Conservation (phyloP, 2,113 vertebrate species). For the Nansenia antarctica region DNA sequence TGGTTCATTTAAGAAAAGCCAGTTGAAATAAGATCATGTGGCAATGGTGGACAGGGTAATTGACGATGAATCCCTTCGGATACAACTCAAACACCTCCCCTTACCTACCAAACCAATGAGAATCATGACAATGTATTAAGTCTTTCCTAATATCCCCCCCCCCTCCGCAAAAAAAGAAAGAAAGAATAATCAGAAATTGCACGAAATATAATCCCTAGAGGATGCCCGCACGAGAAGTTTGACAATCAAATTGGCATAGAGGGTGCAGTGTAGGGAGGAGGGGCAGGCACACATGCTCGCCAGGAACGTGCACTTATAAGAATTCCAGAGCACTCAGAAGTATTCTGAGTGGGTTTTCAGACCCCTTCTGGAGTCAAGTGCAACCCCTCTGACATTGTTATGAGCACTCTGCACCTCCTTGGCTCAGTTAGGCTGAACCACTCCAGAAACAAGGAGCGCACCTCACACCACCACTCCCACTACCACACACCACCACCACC, state of each 20-base stretch:
- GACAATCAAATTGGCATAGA: constrained; percentile 28
- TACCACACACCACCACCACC: too few relatives aligned
- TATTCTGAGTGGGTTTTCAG: constrained; percentile 48
- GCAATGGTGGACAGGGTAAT: constrained; percentile 46
- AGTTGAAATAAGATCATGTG: constrained; percentile 61
- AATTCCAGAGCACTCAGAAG: constrained; percentile 49
- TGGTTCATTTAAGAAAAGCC: constrained; percentile 44
- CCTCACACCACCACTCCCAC: constrained; percentile 24
- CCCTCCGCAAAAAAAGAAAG: too few relatives aligned
- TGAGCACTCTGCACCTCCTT: constrained; percentile 20
- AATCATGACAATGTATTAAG: constrained; percentile 35
- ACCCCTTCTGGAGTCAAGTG: constrained; percentile 59
- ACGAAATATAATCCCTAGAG: too few relatives aligned
- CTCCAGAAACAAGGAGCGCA: constrained; percentile 10
- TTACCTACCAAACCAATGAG: constrained; percentile 30
- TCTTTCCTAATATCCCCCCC: constrained; percentile 32
- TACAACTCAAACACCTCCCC: constrained; percentile 34
- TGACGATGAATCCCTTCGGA: constrained; percentile 61
- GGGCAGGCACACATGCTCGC: constrained; percentile 25
- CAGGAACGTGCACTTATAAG: constrained; percentile 56
- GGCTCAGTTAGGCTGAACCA: constrained; percentile 21
- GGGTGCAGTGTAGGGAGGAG: too few relatives aligned
- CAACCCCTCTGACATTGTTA: constrained; percentile 42
- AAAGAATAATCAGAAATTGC: constrained; percentile 34
- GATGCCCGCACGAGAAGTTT: not conserved